Conservation (phyloP, 1,140 invertebrate species). For the Antheraea mylitta region DNA sequence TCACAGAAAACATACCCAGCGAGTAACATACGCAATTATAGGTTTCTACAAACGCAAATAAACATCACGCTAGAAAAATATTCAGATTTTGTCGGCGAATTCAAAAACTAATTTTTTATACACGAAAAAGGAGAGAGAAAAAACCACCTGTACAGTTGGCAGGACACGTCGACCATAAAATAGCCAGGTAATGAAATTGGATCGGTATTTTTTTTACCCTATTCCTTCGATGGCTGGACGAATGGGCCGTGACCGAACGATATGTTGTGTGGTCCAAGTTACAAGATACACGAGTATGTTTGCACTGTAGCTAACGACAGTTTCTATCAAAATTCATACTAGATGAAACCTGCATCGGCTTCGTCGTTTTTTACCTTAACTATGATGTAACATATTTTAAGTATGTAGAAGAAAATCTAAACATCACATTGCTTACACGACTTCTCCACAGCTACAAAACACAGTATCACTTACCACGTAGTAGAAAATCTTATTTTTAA, state of each 20-base stretch:
- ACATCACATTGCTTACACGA: no score
- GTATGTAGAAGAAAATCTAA: no score
- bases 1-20: no score
- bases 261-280: slow-evolving; percentile 6
- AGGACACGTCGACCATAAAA: slow-evolving; percentile 53
- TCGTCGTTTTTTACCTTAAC: no score
- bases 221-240: slow-evolving; percentile 2
- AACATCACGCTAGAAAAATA: neutral
- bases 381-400: no score
- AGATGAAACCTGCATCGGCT: no score
- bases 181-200: slow-evolving; percentile 65
- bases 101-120: neutral
- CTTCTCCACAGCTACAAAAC: no score
- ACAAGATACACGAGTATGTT: neutral
- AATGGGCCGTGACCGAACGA: slow-evolving; percentile 6
- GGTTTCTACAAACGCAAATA: neutral
- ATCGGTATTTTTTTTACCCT: slow-evolving; percentile 46
- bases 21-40: no score
- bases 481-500: no score
- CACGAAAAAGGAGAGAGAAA: slow-evolving; percentile 10
- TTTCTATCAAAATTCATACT: no score
- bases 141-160: slow-evolving; percentile 19
- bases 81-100: neutral
- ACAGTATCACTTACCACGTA: no score
- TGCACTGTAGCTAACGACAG: neutral